These are phyloP conservation scores for Eilema caniola DNA, from an alignment of 2,888 invertebrate genomes.

Conservation along the genomic window DNA sequence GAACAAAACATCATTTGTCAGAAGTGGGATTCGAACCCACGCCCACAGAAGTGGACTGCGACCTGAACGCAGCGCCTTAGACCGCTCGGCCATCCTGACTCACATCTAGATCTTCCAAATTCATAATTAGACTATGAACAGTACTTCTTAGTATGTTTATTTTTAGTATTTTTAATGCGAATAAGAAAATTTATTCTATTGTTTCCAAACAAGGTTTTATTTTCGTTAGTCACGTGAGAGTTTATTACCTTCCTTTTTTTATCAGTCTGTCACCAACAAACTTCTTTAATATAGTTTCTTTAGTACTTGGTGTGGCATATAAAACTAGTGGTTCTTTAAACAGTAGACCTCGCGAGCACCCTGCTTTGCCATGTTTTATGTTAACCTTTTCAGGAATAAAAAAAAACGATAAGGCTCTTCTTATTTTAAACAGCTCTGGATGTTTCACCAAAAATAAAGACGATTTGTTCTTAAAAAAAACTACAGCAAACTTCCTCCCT, in stretches of 20 bases:
- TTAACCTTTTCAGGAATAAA: too few species aligned
- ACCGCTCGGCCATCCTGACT: conserved; percentile 20
- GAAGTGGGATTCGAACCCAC: conserved; percentile 21
- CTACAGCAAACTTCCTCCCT: too few species aligned
- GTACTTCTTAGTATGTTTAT: not conserved
- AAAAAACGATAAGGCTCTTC: too few species aligned
- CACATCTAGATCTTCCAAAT: not conserved
- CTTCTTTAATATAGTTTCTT: too few species aligned
- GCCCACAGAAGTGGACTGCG: conserved; percentile 22
- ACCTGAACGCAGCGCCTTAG: conserved; percentile 23
- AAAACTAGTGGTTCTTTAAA: too few species aligned
- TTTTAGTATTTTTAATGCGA: not conserved
- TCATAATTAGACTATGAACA: not conserved
- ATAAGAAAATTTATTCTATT: not conserved
- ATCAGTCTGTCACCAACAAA: too few species aligned
- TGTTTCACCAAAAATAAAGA: too few species aligned
- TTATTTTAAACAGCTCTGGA: too few species aligned
- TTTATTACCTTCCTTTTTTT: not conserved
- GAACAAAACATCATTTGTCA: conserved; percentile 9
- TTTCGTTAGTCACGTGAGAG: not conserved
- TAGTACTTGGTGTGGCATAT: too few species aligned
- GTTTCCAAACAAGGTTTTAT: not conserved
- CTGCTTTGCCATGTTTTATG: too few species aligned
- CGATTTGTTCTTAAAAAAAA: too few species aligned
- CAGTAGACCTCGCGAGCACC: too few species aligned